Evolutionary conservation across 2,113 vertebrate species (phyloP), one percentile per base, ranked within the genome.

Genomic region (Cavia porcellus): DNA sequence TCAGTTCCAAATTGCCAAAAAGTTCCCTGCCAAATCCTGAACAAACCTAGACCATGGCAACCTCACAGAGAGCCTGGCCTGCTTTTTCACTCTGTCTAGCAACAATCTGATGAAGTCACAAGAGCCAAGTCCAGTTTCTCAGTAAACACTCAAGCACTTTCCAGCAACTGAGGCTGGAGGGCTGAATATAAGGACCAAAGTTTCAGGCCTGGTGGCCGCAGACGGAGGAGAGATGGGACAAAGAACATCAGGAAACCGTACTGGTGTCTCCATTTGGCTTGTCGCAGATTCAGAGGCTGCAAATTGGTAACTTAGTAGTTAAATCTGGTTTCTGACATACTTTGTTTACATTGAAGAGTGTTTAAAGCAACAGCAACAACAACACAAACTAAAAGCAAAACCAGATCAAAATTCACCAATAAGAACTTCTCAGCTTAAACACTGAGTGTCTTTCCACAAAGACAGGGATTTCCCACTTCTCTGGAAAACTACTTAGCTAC

Each of bases 171-270:
- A 62, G 24, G 5, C 15, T 38, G 50, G 0, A 7, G 32, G 25
- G 0, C 3, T 52, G 32, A 22, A 25, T 8, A 1, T 11, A 15
- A 32, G 52, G 30, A 20, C 12, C 47, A 30, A 32, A 30, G 19
- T 12, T 11, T 35, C 9, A 11, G 38, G 1, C 14, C 22, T 1
- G 1, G 20, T 38, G 19, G 42, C 42, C 50, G 1, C 10, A 35
- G 1, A 3, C 0, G 0, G 20, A 38, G 5, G 4, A 17, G 10
- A 5, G 3, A 5, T 3, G 50, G 19, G 32, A 7, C 38, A 45
- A 15, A 59, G 20, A n/a, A 42, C 25, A 30, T 38, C 15, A 32
- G 38, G 62, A 45, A 47, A 35, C 8, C 25, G 1, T n/a, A 22
- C 8, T 3, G 5, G n/a, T 14, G 50, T 52, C 28, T 42, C 57